Base-by-base conservation (phyloP, 2,888 invertebrate species). In the Tetheella fluctuosa region DNA sequence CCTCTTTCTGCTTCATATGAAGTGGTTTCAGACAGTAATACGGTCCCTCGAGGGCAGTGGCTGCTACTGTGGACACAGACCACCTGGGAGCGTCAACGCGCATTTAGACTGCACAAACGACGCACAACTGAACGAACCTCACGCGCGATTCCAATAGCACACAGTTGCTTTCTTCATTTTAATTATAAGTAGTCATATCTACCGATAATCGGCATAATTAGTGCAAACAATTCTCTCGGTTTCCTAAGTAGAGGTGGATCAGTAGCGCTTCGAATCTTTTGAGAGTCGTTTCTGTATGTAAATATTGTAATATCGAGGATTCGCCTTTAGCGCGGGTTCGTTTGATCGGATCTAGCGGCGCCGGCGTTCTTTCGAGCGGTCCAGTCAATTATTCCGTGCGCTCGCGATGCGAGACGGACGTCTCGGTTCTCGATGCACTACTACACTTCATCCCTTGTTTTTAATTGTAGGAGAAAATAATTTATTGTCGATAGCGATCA, bases 401-500 rank as follows among this genome's bases (percentile, higher is more conserved):
- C 81, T 76, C 79, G 80, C 76, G 67, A 73, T 76, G 76, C 77
- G 83, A 74, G 78, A 73, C 81, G 80, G 73, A 76, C 80, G 77
- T 80, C 81, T 83, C 83, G 74, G 76, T 78, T 80, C 83, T 85
- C 80, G 79, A 81, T 84, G 82, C 84, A 85, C 83, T 75, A 85
- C 83, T 84, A 88, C 89, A 90, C 88, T 89, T 89, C 87, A 88
- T 86, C 89, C 84, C 80, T 89, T 90, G 81, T 85, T 90, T 85
- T 91, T 90, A 89, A 91, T 87, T 88, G 85, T 92, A 91, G 91
- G 88, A 80, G 80, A 86, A 91, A 90, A 88, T 91, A 90, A 91
- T 91, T 92, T 92, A 93, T 91, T 92, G 80, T 89, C 87, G 86
- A 91, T 93, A 93, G 91, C 82, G 86, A 91, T 89, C 90, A 91